Evolutionary conservation across 2,797 vertebrate genomes (phyloP).

Genomic region (Hylomyscus alleni): DNA sequence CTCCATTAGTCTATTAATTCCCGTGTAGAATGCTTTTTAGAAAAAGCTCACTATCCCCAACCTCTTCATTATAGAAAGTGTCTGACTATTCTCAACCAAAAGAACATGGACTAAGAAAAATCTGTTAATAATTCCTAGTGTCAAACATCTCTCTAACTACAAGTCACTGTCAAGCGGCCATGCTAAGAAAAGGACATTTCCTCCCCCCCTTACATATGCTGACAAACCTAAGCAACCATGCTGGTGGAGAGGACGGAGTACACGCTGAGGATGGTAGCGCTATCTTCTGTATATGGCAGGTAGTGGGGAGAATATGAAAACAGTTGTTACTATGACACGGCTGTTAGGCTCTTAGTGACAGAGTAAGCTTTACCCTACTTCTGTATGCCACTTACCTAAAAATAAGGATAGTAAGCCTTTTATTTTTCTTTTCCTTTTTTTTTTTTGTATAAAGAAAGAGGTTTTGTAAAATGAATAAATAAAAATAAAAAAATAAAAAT

Average conservation of each 20-base stretch:
- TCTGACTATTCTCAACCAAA: conserved; percentile 37
- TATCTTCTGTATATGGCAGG: conserved; percentile 47
- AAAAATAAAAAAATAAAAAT: not conserved
- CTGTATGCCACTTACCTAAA: conserved; percentile 40
- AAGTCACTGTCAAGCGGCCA: conserved; percentile 66
- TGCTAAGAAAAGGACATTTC: conserved; percentile 66
- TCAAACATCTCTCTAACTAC: conserved; percentile 69
- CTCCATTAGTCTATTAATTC: not conserved
- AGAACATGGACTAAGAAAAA: conserved; percentile 58
- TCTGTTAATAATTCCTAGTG: conserved; percentile 63
- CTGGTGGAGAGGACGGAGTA: not conserved
- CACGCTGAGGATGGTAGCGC: conserved; percentile 4
- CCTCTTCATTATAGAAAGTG: conserved; percentile 38
- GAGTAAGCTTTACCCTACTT: conserved; percentile 4
- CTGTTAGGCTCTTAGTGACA: conserved; percentile 24
- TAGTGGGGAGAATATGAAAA: not conserved
- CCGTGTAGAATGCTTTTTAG: not conserved
- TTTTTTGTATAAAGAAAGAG: conserved; percentile 1
- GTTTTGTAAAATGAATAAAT: not conserved
- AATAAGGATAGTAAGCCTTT: conserved; percentile 60
- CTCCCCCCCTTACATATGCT: not conserved
- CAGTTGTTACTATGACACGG: not conserved
- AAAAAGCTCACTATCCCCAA: not conserved
- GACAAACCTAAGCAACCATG: too few species aligned
- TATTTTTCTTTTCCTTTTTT: not conserved